Evolutionary conservation across 2,888 invertebrate genomes (phyloP), one percentile per base, ranked within the genome.

Genomic region (Andrena marginata): DNA sequence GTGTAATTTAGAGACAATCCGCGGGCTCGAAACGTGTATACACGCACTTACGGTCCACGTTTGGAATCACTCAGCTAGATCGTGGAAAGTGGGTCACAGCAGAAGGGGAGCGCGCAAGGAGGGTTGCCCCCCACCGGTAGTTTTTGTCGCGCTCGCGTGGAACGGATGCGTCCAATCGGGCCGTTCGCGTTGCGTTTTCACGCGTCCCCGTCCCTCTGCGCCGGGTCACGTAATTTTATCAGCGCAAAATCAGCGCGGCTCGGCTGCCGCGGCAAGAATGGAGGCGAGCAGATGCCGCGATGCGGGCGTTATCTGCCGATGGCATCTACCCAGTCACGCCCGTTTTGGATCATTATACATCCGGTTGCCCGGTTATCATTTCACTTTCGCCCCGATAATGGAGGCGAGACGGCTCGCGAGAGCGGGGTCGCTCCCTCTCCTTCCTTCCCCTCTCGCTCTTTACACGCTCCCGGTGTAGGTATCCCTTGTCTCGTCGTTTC

Each of bases 241-340:
- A 42, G 42, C 49, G 54, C 35, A 69, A 84, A 83, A 86, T 89
- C 87, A 85, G 83, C 84, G 82, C 60, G 77, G 77, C 26, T 51
- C 60, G 77, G 77, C 26, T 51, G 64, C 48, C 73, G 75, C 68
- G 77, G 79, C 87, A 76, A 77, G 75, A 83, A 75, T 71, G 70
- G 75, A 54, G 72, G 82, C 35, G 35, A 68, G 75, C 93, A 93
- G 93, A 93, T 93, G 93, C 92, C 89, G 80, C 89, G 90, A 93
- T 94, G 93, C 93, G 93, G 93, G 93, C 89, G 75, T 80, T 93
- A 94, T 94, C 93, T 74, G 70, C 70, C 85, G 77, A 88, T 87
- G 91, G 86, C 86, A 93, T 93, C 93, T 93, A 85, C 87, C 83
- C 85, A 77, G 91, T 88, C 89, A 89, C 90, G 80, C 90, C 87